These are phyloP conservation scores for Centruroides sculpturatus DNA, from an alignment of 1,140 invertebrate genomes.

Conservation along the genomic window DNA sequence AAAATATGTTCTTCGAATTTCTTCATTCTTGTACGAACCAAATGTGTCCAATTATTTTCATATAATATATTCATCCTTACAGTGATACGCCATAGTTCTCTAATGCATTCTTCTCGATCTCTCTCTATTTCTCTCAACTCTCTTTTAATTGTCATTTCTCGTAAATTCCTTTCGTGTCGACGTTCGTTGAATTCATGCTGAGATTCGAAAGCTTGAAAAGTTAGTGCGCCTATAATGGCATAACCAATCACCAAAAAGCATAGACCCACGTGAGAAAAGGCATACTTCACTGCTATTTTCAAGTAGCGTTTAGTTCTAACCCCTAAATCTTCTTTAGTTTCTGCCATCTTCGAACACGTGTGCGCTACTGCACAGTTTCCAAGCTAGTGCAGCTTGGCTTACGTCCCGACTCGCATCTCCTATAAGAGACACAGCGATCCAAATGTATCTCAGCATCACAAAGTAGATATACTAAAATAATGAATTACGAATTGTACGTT, in stretches of 20 bases:
- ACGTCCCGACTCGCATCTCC: too few relatives aligned
- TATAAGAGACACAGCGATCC: too few relatives aligned
- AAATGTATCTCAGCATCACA: too few relatives aligned
- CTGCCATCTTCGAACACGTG: too few relatives aligned
- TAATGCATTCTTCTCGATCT: conserved; percentile 18
- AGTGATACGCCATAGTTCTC: conserved; percentile 54
- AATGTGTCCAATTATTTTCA: conserved; percentile 49
- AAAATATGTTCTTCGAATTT: conserved; percentile 62
- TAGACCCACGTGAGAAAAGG: conserved; percentile 71
- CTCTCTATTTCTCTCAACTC: neutral
- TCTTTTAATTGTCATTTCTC: neutral
- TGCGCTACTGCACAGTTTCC: too few relatives aligned
- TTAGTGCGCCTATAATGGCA: conserved; percentile 82
- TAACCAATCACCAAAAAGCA: conserved; percentile 88
- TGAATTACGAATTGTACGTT: too few relatives aligned
- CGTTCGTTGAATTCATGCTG: conserved; percentile 36
- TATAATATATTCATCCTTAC: conserved; percentile 57
- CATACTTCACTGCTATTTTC: conserved; percentile 27
- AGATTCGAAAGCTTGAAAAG: conserved; percentile 45
- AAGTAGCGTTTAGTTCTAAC: conserved; percentile 17
- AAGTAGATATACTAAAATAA: too few relatives aligned
- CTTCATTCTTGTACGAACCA: conserved; percentile 54
- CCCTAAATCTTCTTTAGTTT: too few relatives aligned
- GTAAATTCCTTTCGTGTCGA: conserved; percentile 13
- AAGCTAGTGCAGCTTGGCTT: too few relatives aligned